Percentiles rank a stretch among this genome's conserved stretches.
These are phyloP conservation scores for Pseudomyrmex sp. DNA, from an alignment of 1,140 invertebrate genomes.

Conservation along the genomic window DNA sequence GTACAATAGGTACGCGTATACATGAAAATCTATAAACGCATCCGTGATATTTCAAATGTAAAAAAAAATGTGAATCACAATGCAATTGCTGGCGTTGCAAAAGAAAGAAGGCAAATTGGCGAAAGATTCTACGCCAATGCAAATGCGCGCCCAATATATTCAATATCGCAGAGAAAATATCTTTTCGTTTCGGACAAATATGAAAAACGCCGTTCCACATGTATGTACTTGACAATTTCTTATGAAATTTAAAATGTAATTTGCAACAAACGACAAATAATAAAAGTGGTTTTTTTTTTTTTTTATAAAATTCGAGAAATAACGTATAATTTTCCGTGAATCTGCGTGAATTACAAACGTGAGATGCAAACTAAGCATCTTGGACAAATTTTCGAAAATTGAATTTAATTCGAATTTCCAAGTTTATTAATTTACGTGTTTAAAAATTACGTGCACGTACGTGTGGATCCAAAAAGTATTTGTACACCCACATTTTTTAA, in stretches of 20 bases:
- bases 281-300: too few species aligned
- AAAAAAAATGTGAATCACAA: neutral
- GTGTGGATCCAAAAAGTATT: too few species aligned
- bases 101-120: constrained; percentile 11
- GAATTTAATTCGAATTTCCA: too few species aligned
- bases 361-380: too few species aligned
- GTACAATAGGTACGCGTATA: neutral
- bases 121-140: neutral
- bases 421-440: too few species aligned
- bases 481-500: too few species aligned
- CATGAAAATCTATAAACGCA: neutral
- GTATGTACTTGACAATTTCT: constrained; percentile 17
- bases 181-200: constrained; percentile 1
- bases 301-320: too few species aligned
- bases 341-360: too few species aligned
- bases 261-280: neutral
- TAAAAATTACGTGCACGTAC: too few species aligned
- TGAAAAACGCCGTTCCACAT: neutral
- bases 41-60: constrained; percentile 16
- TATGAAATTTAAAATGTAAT: constrained; percentile 5
- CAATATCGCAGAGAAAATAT: constrained; percentile 4
- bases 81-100: constrained; percentile 12
- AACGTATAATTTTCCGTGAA: too few species aligned
- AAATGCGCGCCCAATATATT: constrained; percentile 22
- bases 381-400: too few species aligned